A percentile compares a stretch with the other conserved stretches of the same genome.
These are phyloP conservation scores for Linnaemya vulpina DNA, from an alignment of 2,888 invertebrate genomes.

Conservation along the genomic window DNA sequence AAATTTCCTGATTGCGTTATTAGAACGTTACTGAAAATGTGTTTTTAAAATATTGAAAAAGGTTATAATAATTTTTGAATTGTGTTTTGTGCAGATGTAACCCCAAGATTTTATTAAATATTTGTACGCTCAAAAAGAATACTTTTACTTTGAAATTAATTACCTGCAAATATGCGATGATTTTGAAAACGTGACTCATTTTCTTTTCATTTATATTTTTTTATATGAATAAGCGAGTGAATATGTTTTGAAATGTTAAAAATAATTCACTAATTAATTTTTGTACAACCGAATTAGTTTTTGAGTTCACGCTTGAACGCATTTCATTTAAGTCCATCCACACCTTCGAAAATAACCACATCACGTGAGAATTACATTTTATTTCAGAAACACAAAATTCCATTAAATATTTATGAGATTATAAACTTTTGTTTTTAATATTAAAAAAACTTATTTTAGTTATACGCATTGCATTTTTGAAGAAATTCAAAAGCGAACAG, in stretches of 20 bases:
- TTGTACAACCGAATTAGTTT: neutral
- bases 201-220: neutral
- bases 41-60: too few relatives aligned
- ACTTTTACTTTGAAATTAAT: neutral
- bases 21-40: too few relatives aligned
- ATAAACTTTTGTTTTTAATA: slow-evolving; percentile 5
- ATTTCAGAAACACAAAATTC: neutral
- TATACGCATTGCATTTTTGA: neutral
- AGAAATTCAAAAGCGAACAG: neutral
- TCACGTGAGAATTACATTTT: slow-evolving; percentile 32
- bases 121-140: too few relatives aligned
- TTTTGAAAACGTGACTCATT: neutral
- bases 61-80: too few relatives aligned
- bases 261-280: neutral
- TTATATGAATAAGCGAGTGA: neutral
- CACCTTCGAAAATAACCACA: slow-evolving; percentile 1
- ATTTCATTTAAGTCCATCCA: neutral
- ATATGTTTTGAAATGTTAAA: neutral
- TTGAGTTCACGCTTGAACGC: slow-evolving; percentile 38
- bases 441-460: neutral
- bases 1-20: too few relatives aligned
- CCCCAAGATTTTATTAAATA: too few relatives aligned
- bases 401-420: neutral
- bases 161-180: neutral
- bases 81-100: too few relatives aligned